A percentile compares a stretch with the other conserved stretches of the same genome.
Evolutionary conservation across 2,797 vertebrate species (phyloP).

Genomic region (Zonotrichia albicollis): DNA sequence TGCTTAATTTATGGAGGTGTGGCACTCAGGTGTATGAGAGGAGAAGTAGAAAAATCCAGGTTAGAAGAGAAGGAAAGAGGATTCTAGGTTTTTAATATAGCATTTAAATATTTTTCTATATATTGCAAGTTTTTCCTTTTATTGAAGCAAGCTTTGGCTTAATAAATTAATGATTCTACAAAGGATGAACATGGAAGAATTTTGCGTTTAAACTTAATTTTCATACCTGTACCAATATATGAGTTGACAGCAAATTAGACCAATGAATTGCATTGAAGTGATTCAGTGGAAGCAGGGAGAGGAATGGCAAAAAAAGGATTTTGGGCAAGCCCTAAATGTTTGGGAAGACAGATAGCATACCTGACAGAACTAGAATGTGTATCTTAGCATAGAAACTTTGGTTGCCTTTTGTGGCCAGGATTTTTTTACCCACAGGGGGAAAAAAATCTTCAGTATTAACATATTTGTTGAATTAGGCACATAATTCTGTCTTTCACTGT

Average conservation of each 20-base stretch:
- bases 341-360: background rate
- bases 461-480: constrained; percentile 44
- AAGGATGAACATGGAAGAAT: background rate
- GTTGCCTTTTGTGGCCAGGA: background rate
- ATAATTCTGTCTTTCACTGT: constrained; percentile 38
- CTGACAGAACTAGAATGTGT: background rate
- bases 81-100: background rate
- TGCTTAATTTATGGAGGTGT: background rate
- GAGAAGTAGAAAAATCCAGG: background rate
- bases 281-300: background rate
- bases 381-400: background rate
- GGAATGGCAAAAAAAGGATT: background rate
- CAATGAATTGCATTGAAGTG: background rate
- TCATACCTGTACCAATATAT: background rate
- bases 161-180: background rate
- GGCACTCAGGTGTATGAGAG: background rate
- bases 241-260: background rate
- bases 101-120: background rate
- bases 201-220: background rate
- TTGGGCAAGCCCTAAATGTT: background rate
- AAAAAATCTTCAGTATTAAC: background rate
- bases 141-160: background rate
- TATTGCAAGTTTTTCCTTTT: background rate
- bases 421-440: background rate
- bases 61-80: background rate